These are phyloP conservation scores for Cylindroiulus punctatus DNA, from an alignment of 2,888 invertebrate genomes.

Conservation along the genomic window DNA sequence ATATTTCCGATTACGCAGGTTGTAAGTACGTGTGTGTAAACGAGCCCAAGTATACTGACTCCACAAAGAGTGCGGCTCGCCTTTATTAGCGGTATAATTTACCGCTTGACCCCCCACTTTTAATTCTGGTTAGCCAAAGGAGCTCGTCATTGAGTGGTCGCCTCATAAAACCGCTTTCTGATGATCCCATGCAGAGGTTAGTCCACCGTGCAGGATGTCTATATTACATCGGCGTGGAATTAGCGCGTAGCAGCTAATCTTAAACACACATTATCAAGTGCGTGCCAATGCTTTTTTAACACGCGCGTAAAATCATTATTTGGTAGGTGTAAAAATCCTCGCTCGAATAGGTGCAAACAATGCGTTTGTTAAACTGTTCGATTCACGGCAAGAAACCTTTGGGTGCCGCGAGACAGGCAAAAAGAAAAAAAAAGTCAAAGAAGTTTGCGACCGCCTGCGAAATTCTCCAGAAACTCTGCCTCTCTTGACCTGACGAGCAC, in stretches of 20 bases:
- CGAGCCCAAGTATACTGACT: neutral
- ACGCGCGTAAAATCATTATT: slow-evolving; percentile 52
- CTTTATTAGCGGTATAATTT: slow-evolving; percentile 24
- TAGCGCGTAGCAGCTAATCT: slow-evolving; percentile 48
- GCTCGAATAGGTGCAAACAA: slow-evolving; percentile 47
- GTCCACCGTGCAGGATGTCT: slow-evolving; percentile 49
- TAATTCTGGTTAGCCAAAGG: slow-evolving; percentile 11
- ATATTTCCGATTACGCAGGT: no score
- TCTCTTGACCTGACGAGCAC: slow-evolving; percentile 51
- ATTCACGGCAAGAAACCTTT: slow-evolving; percentile 39
- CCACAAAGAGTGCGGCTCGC: neutral
- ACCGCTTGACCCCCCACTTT: slow-evolving; percentile 22
- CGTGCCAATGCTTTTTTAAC: slow-evolving; percentile 52
- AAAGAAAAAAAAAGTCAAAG: slow-evolving; percentile 16
- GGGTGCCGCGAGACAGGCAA: slow-evolving; percentile 35
- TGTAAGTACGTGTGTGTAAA: neutral
- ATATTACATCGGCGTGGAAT: slow-evolving; percentile 44
- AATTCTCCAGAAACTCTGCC: slow-evolving; percentile 50
- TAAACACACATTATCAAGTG: slow-evolving; percentile 51
- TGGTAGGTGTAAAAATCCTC: slow-evolving; percentile 52
- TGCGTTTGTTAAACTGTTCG: slow-evolving; percentile 42
- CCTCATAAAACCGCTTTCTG: slow-evolving; percentile 30
- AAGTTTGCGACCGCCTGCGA: slow-evolving; percentile 48
- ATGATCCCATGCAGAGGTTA: slow-evolving; percentile 48
- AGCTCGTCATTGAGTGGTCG: slow-evolving; percentile 48